Conservation (phyloP, 1,140 invertebrate genomes). For the Drosophila eugracilis region DNA sequence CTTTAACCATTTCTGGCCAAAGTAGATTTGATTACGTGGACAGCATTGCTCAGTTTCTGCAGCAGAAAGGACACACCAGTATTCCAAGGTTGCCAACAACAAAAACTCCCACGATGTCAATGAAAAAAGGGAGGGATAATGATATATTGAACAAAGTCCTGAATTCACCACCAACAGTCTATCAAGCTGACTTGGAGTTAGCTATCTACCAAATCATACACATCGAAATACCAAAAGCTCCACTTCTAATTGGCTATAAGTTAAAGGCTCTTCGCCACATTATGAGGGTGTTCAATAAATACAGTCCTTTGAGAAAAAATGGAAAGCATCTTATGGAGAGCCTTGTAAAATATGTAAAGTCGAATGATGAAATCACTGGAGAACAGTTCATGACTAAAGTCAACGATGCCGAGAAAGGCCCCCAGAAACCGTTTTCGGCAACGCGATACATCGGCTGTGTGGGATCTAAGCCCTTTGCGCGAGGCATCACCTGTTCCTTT, state of each 20-base stretch:
- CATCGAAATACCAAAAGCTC: conserved; percentile 46
- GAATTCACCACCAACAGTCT: conserved; percentile 7
- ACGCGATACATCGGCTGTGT: conserved; percentile 89
- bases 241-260: conserved; percentile 7
- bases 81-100: not conserved
- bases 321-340: conserved; percentile 11
- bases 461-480: conserved; percentile 85
- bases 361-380: not conserved
- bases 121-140: conserved; percentile 11
- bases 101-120: no score
- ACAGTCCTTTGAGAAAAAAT: conserved; percentile 22
- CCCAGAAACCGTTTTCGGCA: no score
- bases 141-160: conserved; percentile 23
- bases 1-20: not conserved
- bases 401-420: no score
- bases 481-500: conserved; percentile 90
- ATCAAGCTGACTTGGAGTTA: conserved; percentile 51
- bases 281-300: conserved; percentile 8
- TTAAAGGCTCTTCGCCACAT: conserved; percentile 18
- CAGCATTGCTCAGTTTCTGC: conserved; percentile 18
- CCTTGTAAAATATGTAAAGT: not conserved
- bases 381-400: not conserved
- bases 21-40: conserved; percentile 9
- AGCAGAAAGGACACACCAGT: not conserved
- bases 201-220: conserved; percentile 48